Conservation (phyloP, 2,888 invertebrate genomes). For the Punctoribates punctum region DNA sequence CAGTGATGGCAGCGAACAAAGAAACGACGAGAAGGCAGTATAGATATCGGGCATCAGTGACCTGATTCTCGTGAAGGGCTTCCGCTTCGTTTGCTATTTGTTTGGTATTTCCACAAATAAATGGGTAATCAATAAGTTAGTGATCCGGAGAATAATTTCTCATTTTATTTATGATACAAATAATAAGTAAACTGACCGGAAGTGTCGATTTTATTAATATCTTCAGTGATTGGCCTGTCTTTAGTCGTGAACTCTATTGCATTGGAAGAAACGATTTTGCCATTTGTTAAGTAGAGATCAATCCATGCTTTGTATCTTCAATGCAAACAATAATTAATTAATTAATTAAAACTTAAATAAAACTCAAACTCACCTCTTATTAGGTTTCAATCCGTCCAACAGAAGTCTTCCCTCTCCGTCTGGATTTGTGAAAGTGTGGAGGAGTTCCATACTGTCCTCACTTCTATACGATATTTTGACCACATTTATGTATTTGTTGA, state of each 20-base stretch:
- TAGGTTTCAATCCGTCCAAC: conserved; percentile 68
- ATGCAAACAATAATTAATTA: conserved; percentile 31
- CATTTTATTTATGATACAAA: not conserved
- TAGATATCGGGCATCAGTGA: conserved; percentile 68
- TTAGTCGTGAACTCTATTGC: conserved; percentile 82
- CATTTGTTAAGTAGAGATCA: conserved; percentile 82
- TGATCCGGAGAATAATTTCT: no score
- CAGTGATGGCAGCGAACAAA: conserved; percentile 77
- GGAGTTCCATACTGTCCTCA: conserved; percentile 66
- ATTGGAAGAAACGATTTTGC: conserved; percentile 82
- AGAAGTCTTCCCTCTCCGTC: conserved; percentile 65
- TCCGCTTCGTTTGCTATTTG: conserved; percentile 46
- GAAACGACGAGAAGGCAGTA: conserved; percentile 82
- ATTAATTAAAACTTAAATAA: conserved; percentile 12
- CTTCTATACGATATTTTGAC: conserved; percentile 78
- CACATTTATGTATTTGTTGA: conserved; percentile 83
- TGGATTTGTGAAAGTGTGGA: conserved; percentile 69
- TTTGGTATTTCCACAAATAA: not conserved
- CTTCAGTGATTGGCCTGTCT: conserved; percentile 57
- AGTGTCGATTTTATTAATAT: conserved; percentile 35
- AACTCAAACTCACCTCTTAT: conserved; percentile 58
- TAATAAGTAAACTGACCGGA: conserved; percentile 3
- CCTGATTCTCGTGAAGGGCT: conserved; percentile 42
- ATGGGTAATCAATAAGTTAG: no score
- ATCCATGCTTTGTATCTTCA: conserved; percentile 64